phyloP scores from a whole-genome alignment of 2,888 invertebrate species.

The Toxonevra muliebris region DNA sequence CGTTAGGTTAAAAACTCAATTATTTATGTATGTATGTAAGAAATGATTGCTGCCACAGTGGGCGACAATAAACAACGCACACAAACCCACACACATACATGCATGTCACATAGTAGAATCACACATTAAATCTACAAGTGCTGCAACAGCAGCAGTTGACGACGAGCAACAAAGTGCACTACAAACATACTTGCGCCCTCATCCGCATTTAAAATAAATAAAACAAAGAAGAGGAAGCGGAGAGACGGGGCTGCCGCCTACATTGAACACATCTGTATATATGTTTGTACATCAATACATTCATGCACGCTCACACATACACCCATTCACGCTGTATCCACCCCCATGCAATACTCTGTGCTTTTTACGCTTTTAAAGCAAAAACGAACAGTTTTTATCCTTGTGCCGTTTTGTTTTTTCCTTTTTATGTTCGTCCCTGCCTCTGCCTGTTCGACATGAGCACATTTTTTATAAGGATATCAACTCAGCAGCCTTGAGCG shows the following conservation, averaged over 20 bases:
- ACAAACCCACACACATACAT: too few relatives aligned
- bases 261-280: constrained; percentile 13
- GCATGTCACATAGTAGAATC: too few relatives aligned
- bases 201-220: too few relatives aligned
- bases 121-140: too few relatives aligned
- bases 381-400: constrained; percentile 16
- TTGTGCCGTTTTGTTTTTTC: constrained; percentile 11
- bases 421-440: constrained; percentile 13
- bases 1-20: too few relatives aligned
- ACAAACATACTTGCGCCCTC: constrained; percentile 18
- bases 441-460: not conserved
- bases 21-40: too few relatives aligned
- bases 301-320: not conserved
- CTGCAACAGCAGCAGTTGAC: constrained; percentile 1
- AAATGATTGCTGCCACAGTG: too few relatives aligned
- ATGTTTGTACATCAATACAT: not conserved
- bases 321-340: constrained; percentile 32
- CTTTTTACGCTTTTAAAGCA: constrained; percentile 41
- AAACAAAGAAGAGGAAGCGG: not conserved
- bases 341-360: constrained; percentile 32
- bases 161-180: constrained; percentile 25
- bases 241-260: not conserved
- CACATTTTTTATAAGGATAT: too few relatives aligned
- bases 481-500: not conserved
- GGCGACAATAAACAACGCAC: too few relatives aligned